Conservation (phyloP, 2,113 vertebrate species). For the Phyllopteryx taeniolatus region DNA sequence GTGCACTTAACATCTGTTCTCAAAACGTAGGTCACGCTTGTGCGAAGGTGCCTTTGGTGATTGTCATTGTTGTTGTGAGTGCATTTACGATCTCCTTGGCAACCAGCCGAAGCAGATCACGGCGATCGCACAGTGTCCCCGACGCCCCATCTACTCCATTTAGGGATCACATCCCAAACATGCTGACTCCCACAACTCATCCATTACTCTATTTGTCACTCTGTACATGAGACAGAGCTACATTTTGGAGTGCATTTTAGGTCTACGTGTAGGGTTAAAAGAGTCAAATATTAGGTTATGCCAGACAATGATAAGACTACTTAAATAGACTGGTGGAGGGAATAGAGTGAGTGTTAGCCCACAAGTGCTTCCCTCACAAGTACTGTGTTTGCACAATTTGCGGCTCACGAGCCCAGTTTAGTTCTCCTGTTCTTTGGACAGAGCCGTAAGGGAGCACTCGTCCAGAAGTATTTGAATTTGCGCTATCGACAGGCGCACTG, state of each 20-base stretch:
- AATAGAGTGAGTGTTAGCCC: neutral
- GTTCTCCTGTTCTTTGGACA: slow-evolving; percentile 50
- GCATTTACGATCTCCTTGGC: slow-evolving; percentile 4
- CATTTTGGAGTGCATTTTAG: neutral
- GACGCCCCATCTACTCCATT: neutral
- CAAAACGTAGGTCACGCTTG: neutral
- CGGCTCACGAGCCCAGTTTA: slow-evolving; percentile 21
- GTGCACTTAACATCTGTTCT: neutral
- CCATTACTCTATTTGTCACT: neutral
- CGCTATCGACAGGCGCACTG: slow-evolving; percentile 47
- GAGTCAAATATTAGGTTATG: neutral
- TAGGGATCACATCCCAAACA: neutral
- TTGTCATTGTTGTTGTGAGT: neutral
- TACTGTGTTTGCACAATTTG: slow-evolving; percentile 10
- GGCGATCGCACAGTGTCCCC: neutral
- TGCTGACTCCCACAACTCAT: neutral
- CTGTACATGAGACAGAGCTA: neutral
- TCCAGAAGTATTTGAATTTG: slow-evolving; percentile 55
- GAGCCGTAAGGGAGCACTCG: slow-evolving; percentile 40
- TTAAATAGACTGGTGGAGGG: neutral
- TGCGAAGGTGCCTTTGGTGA: slow-evolving; percentile 6
- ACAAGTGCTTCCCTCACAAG: slow-evolving; percentile 11
- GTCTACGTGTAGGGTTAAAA: neutral
- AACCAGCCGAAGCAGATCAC: neutral
- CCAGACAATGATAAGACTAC: neutral